Evolutionary conservation across 2,113 vertebrate genomes (phyloP).

Genomic region (Ochotona curzoniae): DNA sequence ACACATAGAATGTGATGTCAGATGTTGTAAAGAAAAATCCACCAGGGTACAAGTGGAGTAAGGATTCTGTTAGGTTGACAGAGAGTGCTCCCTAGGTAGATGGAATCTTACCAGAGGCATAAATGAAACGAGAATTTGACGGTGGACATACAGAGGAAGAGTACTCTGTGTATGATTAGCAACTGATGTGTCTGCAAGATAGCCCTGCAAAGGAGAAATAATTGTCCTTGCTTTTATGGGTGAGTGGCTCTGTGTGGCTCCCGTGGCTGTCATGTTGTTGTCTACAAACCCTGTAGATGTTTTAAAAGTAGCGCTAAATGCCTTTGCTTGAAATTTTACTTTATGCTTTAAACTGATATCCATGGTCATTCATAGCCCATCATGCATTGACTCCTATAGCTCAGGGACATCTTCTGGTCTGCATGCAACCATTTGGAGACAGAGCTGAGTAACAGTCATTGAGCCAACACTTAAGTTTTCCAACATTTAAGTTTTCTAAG

Average conservation of each 20-base stretch:
- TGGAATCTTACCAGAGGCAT: not conserved
- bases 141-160: not conserved
- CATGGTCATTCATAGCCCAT: conserved; percentile 39
- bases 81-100: not conserved
- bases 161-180: not conserved
- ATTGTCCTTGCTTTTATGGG: conserved; percentile 20
- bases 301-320: conserved; percentile 1
- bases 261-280: not conserved
- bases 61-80: not conserved
- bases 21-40: conserved; percentile 2
- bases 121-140: not conserved
- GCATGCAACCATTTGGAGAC: not conserved
- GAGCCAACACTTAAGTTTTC: not conserved
- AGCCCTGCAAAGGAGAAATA: not conserved
- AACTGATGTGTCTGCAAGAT: not conserved
- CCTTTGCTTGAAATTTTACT: conserved; percentile 13
- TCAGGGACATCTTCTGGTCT: not conserved
- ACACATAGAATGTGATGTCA: not conserved
- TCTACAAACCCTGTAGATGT: not conserved
- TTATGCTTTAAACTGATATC: conserved; percentile 7
- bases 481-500: not conserved
- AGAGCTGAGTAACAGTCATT: not conserved
- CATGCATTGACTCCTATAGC: not conserved
- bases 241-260: conserved; percentile 14
- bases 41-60: not conserved